Conservation (phyloP, 2,113 vertebrate species). For the Sphyrna mokarran region DNA sequence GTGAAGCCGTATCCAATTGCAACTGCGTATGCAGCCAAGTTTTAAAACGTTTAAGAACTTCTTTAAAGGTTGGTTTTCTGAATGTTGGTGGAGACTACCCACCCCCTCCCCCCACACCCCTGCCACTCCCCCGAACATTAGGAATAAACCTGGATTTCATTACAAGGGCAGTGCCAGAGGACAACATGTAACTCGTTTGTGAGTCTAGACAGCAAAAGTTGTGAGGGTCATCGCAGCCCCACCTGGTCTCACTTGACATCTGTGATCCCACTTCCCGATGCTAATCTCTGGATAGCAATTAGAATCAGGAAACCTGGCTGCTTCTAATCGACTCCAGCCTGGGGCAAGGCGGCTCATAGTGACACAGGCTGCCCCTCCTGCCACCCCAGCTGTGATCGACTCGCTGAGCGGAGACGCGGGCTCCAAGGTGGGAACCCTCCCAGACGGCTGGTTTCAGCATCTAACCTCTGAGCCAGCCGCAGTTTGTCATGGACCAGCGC, state of each 20-base stretch:
- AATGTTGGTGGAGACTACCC: no score
- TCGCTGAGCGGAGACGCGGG: not conserved
- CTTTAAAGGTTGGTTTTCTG: not conserved
- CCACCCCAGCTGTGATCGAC: not conserved
- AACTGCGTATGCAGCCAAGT: not conserved
- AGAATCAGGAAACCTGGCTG: not conserved
- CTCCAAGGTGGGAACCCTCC: not conserved
- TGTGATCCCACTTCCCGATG: not conserved
- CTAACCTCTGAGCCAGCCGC: not conserved
- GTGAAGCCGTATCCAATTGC: not conserved
- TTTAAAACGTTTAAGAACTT: not conserved
- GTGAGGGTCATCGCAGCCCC: not conserved
- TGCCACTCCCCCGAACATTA: not conserved
- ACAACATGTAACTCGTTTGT: not conserved
- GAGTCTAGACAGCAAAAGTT: not conserved
- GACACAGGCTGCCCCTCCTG: not conserved
- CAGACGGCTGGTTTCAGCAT: not conserved
- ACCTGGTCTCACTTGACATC: not conserved
- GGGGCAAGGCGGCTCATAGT: not conserved
- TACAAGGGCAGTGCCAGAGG: not conserved
- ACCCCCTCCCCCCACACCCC: no score
- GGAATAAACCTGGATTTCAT: not conserved
- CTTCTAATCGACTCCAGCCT: not conserved
- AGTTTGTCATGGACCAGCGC: not conserved
- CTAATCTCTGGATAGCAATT: slow-evolving; percentile 1